phyloP scores from a whole-genome alignment of 2,888 invertebrate genomes.

The Rhamnusium bicolor region DNA sequence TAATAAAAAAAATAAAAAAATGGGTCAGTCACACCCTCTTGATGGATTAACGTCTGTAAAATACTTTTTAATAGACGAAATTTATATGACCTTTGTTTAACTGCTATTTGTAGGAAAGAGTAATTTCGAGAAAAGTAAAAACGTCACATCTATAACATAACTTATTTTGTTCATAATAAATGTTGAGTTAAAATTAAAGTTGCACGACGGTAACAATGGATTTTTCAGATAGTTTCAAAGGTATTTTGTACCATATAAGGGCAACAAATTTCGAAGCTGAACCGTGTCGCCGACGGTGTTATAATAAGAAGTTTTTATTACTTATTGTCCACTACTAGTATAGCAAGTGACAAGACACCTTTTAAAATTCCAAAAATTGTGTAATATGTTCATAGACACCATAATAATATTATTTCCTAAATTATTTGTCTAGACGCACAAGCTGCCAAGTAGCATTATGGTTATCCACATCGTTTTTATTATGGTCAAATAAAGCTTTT shows the following conservation, averaged over 20 bases:
- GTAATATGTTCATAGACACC: background rate
- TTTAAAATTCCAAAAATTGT: background rate
- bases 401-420: background rate
- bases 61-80: background rate
- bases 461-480: too few species aligned
- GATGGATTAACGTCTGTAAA: constrained; percentile 2
- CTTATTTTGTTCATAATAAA: constrained; percentile 10
- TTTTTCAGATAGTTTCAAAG: constrained; percentile 37
- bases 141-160: background rate
- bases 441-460: background rate
- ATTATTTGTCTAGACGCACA: background rate
- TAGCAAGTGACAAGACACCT: constrained; percentile 1
- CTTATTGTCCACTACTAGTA: constrained; percentile 5
- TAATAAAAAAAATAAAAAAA: background rate
- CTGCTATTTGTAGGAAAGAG: background rate
- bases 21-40: constrained; percentile 12
- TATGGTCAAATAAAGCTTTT: too few species aligned
- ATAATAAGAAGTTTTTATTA: constrained; percentile 37
- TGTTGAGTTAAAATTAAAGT: constrained; percentile 3
- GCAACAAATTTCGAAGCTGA: constrained; percentile 35
- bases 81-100: background rate
- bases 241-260: constrained; percentile 40
- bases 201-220: constrained; percentile 32
- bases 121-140: constrained; percentile 1
- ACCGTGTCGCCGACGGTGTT: constrained; percentile 32